Percentiles rank a stretch among this genome's conserved stretches.
Evolutionary conservation across 2,888 invertebrate species (phyloP).

Genomic region (Allacma fusca): DNA sequence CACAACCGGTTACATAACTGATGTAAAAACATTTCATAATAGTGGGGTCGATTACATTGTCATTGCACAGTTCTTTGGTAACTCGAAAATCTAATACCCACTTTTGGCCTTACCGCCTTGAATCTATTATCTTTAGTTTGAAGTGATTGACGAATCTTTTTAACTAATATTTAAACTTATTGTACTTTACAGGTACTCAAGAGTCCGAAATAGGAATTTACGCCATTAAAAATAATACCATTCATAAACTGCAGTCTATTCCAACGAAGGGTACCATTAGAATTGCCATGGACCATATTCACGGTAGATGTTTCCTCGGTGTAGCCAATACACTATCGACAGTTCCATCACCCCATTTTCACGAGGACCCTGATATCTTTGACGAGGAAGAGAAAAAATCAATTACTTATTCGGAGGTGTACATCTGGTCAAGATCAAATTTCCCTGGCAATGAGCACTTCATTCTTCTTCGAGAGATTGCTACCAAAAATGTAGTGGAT

Average conservation of each 20-base stretch:
- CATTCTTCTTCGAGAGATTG: constrained; percentile 44
- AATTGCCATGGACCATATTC: constrained; percentile 41
- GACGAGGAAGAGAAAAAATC: constrained; percentile 29
- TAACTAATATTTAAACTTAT: too few relatives aligned
- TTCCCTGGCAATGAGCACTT: constrained; percentile 37
- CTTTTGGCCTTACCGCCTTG: constrained; percentile 1
- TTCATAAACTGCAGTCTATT: constrained; percentile 49
- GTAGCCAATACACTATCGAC: constrained; percentile 47
- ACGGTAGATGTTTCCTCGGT: constrained; percentile 47
- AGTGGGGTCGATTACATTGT: constrained; percentile 50
- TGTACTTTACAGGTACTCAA: constrained; percentile 42
- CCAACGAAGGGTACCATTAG: constrained; percentile 44
- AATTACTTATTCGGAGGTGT: constrained; percentile 51
- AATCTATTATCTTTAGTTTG: too few relatives aligned
- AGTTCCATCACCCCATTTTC: neutral
- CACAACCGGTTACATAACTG: constrained; percentile 50
- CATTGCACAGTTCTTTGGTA: constrained; percentile 53
- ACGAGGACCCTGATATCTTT: constrained; percentile 26
- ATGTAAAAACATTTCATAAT: constrained; percentile 52
- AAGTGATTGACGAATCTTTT: too few relatives aligned
- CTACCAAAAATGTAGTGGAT: constrained; percentile 52
- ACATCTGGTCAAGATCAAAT: constrained; percentile 46
- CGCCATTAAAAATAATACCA: constrained; percentile 22
- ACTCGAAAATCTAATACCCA: neutral
- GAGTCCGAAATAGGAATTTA: constrained; percentile 45